Percentiles rank a stretch among this genome's conserved stretches.
Evolutionary conservation across 2,113 vertebrate genomes (phyloP).

Genomic region (Cryptoleucopteryx plumbea): DNA sequence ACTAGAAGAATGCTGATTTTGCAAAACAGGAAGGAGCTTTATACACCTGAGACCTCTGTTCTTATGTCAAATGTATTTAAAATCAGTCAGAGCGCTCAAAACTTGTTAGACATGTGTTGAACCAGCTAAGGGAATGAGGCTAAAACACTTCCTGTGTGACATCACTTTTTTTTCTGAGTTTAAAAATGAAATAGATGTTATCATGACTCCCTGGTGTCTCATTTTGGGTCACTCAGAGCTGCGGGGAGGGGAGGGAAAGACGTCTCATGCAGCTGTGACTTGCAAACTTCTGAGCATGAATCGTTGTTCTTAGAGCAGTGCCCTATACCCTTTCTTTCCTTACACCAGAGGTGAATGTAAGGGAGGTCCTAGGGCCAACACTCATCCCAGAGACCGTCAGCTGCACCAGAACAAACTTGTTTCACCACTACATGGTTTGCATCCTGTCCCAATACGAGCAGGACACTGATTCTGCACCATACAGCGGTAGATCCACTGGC

Average conservation of each 20-base stretch:
- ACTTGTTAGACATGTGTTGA: background rate
- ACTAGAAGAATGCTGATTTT: background rate
- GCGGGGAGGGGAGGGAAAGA: background rate
- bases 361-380: background rate
- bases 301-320: background rate
- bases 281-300: background rate
- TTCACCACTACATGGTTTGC: background rate
- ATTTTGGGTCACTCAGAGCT: background rate
- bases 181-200: background rate
- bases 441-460: background rate
- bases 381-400: background rate
- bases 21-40: background rate
- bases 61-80: background rate
- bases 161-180: background rate
- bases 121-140: background rate
- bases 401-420: background rate
- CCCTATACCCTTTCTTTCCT: background rate
- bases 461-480: background rate
- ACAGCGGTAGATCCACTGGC: background rate
- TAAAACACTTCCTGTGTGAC: background rate
- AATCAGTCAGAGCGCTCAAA: background rate
- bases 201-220: background rate
- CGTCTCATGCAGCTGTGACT: background rate
- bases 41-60: background rate
- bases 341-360: background rate